Base-by-base conservation (phyloP, 2,888 invertebrate species). In the Alentia gelatinosa region DNA sequence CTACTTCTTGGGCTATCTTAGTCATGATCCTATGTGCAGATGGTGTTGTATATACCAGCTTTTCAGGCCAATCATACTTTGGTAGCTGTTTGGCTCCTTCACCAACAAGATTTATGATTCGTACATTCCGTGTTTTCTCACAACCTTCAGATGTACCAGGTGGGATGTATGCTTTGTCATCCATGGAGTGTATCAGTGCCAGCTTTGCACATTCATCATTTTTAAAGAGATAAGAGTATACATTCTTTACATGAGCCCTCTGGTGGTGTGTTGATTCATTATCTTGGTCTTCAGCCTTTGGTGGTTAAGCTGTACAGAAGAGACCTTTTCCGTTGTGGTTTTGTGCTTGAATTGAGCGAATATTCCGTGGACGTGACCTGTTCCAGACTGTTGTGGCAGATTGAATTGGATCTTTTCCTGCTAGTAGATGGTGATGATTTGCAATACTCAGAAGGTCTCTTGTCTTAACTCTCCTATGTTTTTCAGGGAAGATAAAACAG, bases 311-410 rank as follows among this genome's bases (percentile, higher is more conserved):
- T 30, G 75, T 75, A 19, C 75, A 75, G 7, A 30, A 75, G 1
- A 75, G 15, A 3, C 75, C 75, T 75, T 75, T 30, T 19, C 75
- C 75, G n/a, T 35, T 35, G 75, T 75, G 75, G 26, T 37, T 30
- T 5, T 30, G 3, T 35, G 75, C 75, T 26, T 75, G 75, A 3
- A n/a, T 75, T 1, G 75, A 75, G 1, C 19, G 33, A 5, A 75
- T 3, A 12, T 37, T 30, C 19, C 75, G n/a, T n/a, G 26, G 75
- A 33, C 33, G 35, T 1, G 35, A 35, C 15, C 75, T 19, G 26
- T 75, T 75, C 75, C 75, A 75, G 15, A 75, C 75, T 35, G 75
- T 75, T 19, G 75, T 75, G 7, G 75, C 19, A n/a, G 75, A 75
- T 5, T 33, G 75, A 30, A 75, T 19, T 35, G 33, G 33, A 15